A percentile compares a stretch with the other conserved stretches of the same genome.
These are phyloP conservation scores for Neogale vison DNA, from an alignment of 2,113 vertebrate genomes.

Conservation along the genomic window DNA sequence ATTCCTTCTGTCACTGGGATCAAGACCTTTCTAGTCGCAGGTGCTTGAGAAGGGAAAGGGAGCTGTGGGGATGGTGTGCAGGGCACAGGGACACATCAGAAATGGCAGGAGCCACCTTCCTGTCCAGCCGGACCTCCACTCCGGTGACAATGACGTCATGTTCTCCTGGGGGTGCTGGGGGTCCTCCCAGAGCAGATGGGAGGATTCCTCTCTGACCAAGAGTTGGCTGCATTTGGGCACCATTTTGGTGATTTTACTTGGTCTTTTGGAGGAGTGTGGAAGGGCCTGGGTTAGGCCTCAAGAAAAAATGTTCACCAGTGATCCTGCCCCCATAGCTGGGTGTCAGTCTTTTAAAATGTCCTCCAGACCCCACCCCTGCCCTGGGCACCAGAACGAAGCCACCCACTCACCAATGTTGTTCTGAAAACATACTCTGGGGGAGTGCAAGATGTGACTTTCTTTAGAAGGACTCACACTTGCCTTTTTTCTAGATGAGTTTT, in stretches of 20 bases:
- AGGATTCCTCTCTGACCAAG: too few relatives aligned
- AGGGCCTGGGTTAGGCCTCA: too few relatives aligned
- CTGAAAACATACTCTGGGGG: accelerated
- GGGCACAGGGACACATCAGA: accelerated
- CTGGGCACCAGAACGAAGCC: accelerated
- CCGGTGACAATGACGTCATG: accelerated
- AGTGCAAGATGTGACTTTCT: accelerated
- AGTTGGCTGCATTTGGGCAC: not conserved
- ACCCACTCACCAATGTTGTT: accelerated
- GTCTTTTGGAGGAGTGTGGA: not conserved
- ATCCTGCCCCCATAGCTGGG: not conserved
- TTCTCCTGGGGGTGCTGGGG: not conserved
- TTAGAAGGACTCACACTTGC: not conserved
- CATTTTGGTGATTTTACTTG: not conserved
- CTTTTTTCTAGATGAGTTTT: not conserved
- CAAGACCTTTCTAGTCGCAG: not conserved
- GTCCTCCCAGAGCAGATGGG: not conserved
- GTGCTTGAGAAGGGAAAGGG: not conserved
- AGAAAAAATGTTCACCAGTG: not conserved
- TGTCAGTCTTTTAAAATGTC: not conserved
- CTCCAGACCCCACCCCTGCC: not conserved
- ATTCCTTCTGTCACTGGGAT: not conserved
- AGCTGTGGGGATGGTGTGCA: accelerated
- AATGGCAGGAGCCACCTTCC: too few relatives aligned
- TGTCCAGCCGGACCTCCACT: not conserved